These are phyloP conservation scores for Plebejus argus DNA, from an alignment of 2,888 invertebrate genomes.

Conservation along the genomic window DNA sequence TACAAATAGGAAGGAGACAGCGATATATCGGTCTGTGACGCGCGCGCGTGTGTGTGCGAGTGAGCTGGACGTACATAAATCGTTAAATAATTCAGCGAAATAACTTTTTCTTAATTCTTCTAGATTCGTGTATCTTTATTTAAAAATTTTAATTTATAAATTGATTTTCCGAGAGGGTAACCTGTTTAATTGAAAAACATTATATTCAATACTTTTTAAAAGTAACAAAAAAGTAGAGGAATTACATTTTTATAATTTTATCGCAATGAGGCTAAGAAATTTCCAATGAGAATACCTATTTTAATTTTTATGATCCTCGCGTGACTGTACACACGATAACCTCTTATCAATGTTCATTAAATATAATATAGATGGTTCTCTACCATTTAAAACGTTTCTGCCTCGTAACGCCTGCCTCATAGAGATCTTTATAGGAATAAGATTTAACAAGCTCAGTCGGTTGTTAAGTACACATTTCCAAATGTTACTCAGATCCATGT, in stretches of 20 bases:
- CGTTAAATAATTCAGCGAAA: no score
- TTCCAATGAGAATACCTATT: neutral
- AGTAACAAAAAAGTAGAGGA: no score
- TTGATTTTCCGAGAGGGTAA: no score
- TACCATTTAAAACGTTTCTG: neutral
- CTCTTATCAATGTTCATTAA: neutral
- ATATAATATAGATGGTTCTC: neutral
- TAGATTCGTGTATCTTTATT: no score
- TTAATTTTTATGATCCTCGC: neutral
- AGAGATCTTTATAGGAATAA: neutral
- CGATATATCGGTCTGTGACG: no score
- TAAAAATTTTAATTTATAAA: no score
- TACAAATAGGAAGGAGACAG: no score
- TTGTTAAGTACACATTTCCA: neutral
- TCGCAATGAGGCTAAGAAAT: neutral
- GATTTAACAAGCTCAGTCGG: neutral
- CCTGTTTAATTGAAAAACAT: no score
- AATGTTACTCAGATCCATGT: constrained; percentile 10
- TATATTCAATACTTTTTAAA: no score
- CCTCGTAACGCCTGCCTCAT: neutral
- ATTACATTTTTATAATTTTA: neutral
- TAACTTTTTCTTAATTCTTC: no score
- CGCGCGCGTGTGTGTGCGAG: no score
- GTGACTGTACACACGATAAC: constrained; percentile 3
- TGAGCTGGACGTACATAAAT: no score